Conservation (phyloP, 64 coral and sea anemone genomes). For the Catalaphyllia jardinei region DNA sequence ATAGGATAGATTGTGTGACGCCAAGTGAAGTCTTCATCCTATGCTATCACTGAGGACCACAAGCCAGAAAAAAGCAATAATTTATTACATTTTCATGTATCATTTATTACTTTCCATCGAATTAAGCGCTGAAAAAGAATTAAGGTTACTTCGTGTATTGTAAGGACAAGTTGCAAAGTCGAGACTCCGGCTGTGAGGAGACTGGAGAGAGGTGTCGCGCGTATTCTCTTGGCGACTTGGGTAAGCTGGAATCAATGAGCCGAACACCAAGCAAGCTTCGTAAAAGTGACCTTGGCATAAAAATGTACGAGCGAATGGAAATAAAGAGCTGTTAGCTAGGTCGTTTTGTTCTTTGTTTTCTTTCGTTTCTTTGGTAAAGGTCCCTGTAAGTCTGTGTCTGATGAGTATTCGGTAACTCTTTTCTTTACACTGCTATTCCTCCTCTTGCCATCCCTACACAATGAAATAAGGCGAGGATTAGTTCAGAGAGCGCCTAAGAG, state of each 20-base stretch:
- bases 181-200: too few relatives aligned
- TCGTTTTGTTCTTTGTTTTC: not conserved
- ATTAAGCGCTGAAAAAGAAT: too few relatives aligned
- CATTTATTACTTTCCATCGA: too few relatives aligned
- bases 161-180: too few relatives aligned
- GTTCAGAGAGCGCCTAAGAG: not conserved
- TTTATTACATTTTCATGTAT: too few relatives aligned
- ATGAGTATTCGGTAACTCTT: not conserved
- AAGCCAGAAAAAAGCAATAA: too few relatives aligned
- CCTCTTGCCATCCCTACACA: not conserved
- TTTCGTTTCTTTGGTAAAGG: constrained; percentile 60
- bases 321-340: not conserved
- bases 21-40: not conserved
- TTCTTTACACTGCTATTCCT: not conserved
- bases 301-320: not conserved
- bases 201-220: too few relatives aligned
- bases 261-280: too few relatives aligned
- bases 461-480: not conserved
- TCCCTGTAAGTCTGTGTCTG: constrained; percentile 1
- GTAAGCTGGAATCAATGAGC: not conserved
- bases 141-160: too few relatives aligned
- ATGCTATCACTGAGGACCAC: too few relatives aligned
- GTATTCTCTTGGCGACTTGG: too few relatives aligned
- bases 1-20: not conserved
- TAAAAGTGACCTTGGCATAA: too few relatives aligned